Conservation (phyloP, 2,797 vertebrate genomes). For the Coluber constrictor region DNA sequence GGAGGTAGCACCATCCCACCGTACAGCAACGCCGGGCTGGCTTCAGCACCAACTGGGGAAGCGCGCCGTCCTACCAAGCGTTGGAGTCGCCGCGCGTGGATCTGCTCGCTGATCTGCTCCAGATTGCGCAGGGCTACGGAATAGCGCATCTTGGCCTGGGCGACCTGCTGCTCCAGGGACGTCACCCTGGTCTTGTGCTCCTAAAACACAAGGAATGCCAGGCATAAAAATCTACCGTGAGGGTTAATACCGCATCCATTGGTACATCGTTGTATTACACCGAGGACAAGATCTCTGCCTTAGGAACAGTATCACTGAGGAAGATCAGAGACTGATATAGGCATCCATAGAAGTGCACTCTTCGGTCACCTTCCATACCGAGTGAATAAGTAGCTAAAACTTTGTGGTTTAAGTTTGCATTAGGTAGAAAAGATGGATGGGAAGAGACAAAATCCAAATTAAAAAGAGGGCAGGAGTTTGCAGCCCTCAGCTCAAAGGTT, state of each 20-base stretch:
- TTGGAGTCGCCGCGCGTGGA: slow-evolving; percentile 79
- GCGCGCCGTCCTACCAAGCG: slow-evolving; percentile 63
- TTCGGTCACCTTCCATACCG: not conserved
- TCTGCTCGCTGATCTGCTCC: slow-evolving; percentile 93
- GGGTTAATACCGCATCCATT: not conserved
- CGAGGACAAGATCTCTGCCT: not conserved
- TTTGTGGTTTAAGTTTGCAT: not conserved
- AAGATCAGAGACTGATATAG: not conserved
- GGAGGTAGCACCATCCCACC: slow-evolving; percentile 60
- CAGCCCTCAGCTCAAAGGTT: not conserved
- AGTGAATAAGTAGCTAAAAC: not conserved
- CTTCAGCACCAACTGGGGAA: slow-evolving; percentile 81
- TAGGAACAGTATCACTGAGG: not conserved
- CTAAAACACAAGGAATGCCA: slow-evolving; percentile 62
- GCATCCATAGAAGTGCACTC: not conserved
- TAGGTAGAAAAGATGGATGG: too few species aligned
- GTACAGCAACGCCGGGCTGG: slow-evolving; percentile 64
- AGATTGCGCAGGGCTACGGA: slow-evolving; percentile 86
- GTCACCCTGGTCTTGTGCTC: slow-evolving; percentile 89
- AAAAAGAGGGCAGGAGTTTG: not conserved
- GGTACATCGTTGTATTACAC: not conserved
- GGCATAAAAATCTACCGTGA: too few species aligned
- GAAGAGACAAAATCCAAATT: not conserved
- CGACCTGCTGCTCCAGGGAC: slow-evolving; percentile 79
- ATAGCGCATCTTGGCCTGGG: slow-evolving; percentile 87